Evolutionary conservation across 2,797 vertebrate species (phyloP).

Genomic region (Ceryle rudis): DNA sequence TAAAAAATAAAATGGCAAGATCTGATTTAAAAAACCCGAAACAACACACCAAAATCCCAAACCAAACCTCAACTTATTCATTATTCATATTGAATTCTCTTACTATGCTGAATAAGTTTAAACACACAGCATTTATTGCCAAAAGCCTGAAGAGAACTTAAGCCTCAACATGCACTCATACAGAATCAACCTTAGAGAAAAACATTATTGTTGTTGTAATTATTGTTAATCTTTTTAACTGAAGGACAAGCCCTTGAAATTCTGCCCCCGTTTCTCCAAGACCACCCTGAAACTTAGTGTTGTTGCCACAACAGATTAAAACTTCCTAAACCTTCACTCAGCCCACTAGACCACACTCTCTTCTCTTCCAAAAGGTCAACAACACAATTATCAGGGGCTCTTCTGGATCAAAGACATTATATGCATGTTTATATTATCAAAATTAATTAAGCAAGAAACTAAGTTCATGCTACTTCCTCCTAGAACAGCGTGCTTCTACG

Average conservation of each 20-base stretch:
- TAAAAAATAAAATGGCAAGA: background rate
- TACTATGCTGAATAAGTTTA: background rate
- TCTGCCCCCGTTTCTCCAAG: background rate
- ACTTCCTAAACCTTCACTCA: background rate
- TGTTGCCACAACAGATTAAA: background rate
- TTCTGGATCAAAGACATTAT: conserved; percentile 19
- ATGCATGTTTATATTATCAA: background rate
- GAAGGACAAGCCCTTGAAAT: background rate
- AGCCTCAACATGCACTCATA: background rate
- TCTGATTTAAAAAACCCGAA: background rate
- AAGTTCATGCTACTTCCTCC: background rate
- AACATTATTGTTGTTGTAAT: background rate
- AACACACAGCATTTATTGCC: background rate
- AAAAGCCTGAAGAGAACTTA: background rate
- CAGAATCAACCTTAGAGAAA: background rate
- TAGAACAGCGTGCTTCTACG: background rate
- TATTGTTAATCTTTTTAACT: background rate
- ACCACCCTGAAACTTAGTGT: background rate
- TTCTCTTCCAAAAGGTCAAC: background rate
- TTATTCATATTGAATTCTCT: background rate
- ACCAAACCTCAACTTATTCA: background rate
- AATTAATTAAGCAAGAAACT: conserved; percentile 32
- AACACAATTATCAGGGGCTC: background rate
- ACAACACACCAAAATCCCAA: background rate
- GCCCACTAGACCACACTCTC: background rate